These are phyloP conservation scores for Zaprionus nigranus DNA, from an alignment of 1,140 invertebrate species.

Conservation along the genomic window DNA sequence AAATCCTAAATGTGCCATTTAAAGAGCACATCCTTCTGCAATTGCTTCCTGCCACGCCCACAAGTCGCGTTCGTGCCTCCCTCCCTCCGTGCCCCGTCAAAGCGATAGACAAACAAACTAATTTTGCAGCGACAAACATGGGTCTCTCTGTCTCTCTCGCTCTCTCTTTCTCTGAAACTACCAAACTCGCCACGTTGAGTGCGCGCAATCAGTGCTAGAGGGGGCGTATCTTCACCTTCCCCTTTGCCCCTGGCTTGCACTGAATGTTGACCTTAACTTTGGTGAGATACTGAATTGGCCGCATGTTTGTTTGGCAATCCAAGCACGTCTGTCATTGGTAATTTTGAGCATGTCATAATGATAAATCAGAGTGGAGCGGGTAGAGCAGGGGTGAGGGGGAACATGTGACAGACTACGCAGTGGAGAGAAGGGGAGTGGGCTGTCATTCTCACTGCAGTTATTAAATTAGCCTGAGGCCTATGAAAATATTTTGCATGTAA, in stretches of 20 bases:
- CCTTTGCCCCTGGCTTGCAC: background rate
- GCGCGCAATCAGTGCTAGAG: constrained; percentile 42
- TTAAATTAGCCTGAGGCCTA: constrained; percentile 54
- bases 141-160: constrained; percentile 11
- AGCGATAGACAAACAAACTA: constrained; percentile 74
- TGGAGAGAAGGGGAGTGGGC: background rate
- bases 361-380: constrained; percentile 61
- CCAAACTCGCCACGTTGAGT: constrained; percentile 30
- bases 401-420: constrained; percentile 12
- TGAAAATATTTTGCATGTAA: constrained; percentile 54
- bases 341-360: constrained; percentile 82
- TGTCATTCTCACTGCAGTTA: constrained; percentile 42
- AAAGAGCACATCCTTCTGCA: constrained; percentile 36
- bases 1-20: constrained; percentile 74
- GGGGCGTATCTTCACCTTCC: background rate
- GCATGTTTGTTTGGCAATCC: constrained; percentile 51
- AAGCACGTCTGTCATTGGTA: constrained; percentile 79
- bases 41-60: constrained; percentile 49
- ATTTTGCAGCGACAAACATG: constrained; percentile 68
- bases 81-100: background rate
- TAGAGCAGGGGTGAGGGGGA: constrained; percentile 9
- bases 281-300: constrained; percentile 5
- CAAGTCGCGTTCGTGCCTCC: constrained; percentile 31
- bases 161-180: constrained; percentile 9
- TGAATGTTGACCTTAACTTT: constrained; percentile 40